These are phyloP conservation scores for Cervus canadensis DNA, from an alignment of 2,113 vertebrate genomes.

Conservation along the genomic window DNA sequence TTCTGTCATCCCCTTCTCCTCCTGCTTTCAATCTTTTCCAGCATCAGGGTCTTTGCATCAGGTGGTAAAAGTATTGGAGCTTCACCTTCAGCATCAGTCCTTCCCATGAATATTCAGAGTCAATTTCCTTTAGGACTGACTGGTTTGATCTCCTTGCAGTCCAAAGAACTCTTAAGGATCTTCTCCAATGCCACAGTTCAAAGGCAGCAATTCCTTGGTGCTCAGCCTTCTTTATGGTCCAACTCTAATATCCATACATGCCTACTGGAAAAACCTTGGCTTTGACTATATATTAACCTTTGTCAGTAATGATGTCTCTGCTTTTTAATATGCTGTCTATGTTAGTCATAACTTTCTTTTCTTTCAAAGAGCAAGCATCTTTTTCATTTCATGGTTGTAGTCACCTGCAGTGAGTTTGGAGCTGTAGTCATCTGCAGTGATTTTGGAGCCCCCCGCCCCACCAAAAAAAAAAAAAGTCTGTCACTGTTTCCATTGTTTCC, in stretches of 20 bases:
- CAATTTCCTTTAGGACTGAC: not conserved
- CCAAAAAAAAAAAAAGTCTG: not conserved
- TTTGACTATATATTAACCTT: not conserved
- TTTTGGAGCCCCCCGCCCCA: not conserved
- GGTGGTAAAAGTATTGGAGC: not conserved
- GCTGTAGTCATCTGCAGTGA: not conserved
- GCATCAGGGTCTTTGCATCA: not conserved
- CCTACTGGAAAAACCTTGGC: not conserved
- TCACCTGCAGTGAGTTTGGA: not conserved
- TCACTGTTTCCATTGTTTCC: not conserved
- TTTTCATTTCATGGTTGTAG: not conserved
- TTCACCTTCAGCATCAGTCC: not conserved
- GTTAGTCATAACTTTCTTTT: not conserved
- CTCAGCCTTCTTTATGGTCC: not conserved
- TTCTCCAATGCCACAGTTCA: not conserved
- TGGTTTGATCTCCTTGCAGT: not conserved
- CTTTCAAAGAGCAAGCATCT: not conserved
- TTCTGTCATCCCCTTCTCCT: not conserved
- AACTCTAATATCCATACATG: not conserved
- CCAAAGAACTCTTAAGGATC: not conserved
- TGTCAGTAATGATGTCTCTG: not conserved
- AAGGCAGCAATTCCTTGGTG: not conserved
- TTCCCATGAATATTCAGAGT: not conserved
- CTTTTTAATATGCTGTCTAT: not conserved
- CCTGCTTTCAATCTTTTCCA: not conserved